phyloP scores from a whole-genome alignment of 2,888 invertebrate genomes.

The Acanthosepion lycidas region DNA sequence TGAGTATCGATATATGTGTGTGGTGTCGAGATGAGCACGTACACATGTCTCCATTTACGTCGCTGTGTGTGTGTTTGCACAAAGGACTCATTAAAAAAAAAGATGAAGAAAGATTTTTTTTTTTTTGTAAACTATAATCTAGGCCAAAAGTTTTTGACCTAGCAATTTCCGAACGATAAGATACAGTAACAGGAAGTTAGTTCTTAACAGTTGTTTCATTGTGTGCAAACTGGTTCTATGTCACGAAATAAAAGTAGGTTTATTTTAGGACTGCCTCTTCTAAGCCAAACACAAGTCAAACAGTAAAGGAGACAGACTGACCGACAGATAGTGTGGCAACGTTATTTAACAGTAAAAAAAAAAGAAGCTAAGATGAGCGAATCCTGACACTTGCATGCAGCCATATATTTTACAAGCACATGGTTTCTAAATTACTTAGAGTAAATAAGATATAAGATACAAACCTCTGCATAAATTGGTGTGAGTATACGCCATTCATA shows the following conservation, averaged over 20 bases:
- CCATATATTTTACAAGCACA: background rate
- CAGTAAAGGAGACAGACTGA: background rate
- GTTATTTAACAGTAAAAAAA: background rate
- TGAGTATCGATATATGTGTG: background rate
- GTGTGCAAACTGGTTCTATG: constrained; percentile 23
- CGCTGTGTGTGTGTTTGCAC: background rate
- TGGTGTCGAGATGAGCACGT: background rate
- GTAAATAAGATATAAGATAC: no score
- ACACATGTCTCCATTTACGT: background rate
- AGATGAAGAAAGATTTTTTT: background rate
- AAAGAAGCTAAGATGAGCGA: background rate
- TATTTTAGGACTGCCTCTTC: background rate
- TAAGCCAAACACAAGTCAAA: background rate
- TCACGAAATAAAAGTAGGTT: background rate
- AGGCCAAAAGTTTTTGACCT: constrained; percentile 21
- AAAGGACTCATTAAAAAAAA: background rate
- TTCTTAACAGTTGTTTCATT: background rate
- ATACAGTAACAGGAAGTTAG: background rate
- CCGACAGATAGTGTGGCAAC: background rate
- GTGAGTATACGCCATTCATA: no score
- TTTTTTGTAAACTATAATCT: background rate
- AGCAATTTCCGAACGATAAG: constrained; percentile 10
- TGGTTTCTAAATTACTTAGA: no score
- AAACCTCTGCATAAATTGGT: no score
- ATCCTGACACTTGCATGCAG: background rate